Conservation (phyloP, 2,113 vertebrate species). For the Micromys minutus region DNA sequence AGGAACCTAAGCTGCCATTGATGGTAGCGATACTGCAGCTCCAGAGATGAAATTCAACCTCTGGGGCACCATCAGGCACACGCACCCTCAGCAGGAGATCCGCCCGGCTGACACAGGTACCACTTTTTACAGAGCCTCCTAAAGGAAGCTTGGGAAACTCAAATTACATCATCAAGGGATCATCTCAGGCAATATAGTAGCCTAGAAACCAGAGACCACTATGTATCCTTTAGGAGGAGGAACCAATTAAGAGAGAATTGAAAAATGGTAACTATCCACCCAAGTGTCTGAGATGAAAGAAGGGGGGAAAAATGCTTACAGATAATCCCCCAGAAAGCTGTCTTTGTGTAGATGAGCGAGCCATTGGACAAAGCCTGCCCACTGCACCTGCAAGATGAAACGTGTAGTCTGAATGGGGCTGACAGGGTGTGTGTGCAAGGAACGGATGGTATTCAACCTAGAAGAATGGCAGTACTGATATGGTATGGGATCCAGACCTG, state of each 20-base stretch:
- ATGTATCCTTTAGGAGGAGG: constrained; percentile 47
- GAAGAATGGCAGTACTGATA: neutral
- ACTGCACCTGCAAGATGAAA: constrained; percentile 10
- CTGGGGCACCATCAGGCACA: neutral
- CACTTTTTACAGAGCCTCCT: constrained; percentile 63
- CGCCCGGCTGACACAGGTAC: neutral
- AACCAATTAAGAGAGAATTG: constrained; percentile 68
- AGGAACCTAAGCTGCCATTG: constrained; percentile 61
- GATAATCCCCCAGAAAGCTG: constrained; percentile 18
- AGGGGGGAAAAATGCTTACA: neutral
- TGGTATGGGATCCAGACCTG: neutral
- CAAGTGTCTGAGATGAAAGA: constrained; percentile 47
- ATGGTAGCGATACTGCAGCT: constrained; percentile 67
- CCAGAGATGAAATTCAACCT: constrained; percentile 48
- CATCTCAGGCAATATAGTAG: constrained; percentile 61
- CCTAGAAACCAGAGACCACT: constrained; percentile 62
- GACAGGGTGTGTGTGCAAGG: neutral
- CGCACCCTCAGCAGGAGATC: neutral
- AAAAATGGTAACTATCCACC: constrained; percentile 42
- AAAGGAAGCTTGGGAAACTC: constrained; percentile 70
- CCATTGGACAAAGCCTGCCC: neutral
- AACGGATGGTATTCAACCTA: neutral
- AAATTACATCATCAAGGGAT: constrained; percentile 61
- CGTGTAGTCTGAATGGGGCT: neutral
- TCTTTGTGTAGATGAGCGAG: constrained; percentile 23